phyloP scores from a whole-genome alignment of 2,113 vertebrate species.

The Bubalus kerabau region DNA sequence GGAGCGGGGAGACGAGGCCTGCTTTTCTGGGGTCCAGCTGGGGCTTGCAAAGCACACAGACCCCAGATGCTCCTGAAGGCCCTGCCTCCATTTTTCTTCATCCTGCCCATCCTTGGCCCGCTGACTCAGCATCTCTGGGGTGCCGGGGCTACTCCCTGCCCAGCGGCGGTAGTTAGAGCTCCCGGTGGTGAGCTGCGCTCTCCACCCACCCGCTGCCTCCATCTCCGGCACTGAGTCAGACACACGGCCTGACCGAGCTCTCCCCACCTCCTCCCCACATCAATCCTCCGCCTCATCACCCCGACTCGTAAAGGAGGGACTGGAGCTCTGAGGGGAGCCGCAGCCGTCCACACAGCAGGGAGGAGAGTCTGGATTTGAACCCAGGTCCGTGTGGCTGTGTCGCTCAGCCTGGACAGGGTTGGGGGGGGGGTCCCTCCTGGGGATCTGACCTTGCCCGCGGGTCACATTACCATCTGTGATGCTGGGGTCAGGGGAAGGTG shows the following conservation, averaged over 20 bases:
- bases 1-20: not conserved
- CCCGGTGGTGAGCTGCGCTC: fast-evolving
- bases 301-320: not conserved
- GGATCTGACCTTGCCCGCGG: fast-evolving
- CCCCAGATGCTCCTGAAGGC: not conserved
- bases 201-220: fast-evolving
- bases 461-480: fast-evolving
- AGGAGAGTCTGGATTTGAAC: not conserved
- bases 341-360: fast-evolving
- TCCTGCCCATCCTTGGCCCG: not conserved
- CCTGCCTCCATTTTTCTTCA: too few species aligned
- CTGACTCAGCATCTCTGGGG: not conserved
- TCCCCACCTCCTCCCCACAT: fast-evolving
- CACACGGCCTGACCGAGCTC: not conserved
- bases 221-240: not conserved
- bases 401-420: not conserved
- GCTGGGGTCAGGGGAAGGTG: fast-evolving
- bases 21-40: not conserved
- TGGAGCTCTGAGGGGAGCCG: fast-evolving
- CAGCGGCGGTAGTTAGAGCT: fast-evolving
- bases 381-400: not conserved
- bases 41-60: not conserved
- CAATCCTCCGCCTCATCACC: fast-evolving
- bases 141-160: not conserved
- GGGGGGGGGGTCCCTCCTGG: not conserved